These are phyloP conservation scores for Helicoverpa zea DNA, from an alignment of 1,140 invertebrate species.

Conservation along the genomic window DNA sequence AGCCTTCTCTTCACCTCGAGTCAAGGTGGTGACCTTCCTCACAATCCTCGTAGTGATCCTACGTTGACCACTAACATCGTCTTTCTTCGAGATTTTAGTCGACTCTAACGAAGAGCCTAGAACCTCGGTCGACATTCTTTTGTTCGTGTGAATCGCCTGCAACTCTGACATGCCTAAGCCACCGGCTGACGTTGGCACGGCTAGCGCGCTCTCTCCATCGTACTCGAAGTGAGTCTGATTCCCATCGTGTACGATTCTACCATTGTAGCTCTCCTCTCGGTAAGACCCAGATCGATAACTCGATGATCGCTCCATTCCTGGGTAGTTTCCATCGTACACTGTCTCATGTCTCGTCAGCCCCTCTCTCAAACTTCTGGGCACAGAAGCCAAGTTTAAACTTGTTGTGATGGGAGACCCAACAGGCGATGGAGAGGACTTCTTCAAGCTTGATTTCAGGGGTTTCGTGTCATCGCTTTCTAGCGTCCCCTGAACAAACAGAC, in stretches of 20 bases:
- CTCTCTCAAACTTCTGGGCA: constrained; percentile 83
- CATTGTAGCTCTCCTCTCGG: constrained; percentile 81
- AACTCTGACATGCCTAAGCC: constrained; percentile 87
- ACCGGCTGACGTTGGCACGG: constrained; percentile 76
- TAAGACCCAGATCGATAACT: constrained; percentile 80
- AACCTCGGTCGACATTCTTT: constrained; percentile 94
- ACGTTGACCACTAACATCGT: constrained; percentile 89
- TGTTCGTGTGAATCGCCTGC: constrained; percentile 93
- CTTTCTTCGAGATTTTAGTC: constrained; percentile 92
- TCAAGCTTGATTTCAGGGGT: constrained; percentile 86
- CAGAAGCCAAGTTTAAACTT: constrained; percentile 84
- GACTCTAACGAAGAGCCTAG: constrained; percentile 94
- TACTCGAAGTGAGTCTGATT: constrained; percentile 86
- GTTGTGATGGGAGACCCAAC: constrained; percentile 88
- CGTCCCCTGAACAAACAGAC: constrained; percentile 94
- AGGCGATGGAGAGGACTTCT: constrained; percentile 80
- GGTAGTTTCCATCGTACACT: constrained; percentile 84
- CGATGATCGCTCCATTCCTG: constrained; percentile 76
- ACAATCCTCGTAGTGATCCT: constrained; percentile 95
- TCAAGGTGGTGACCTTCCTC: constrained; percentile 96
- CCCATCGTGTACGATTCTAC: constrained; percentile 83
- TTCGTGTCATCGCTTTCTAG: constrained; percentile 88
- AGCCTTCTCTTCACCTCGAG: constrained; percentile 94
- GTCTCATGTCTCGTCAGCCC: constrained; percentile 80
- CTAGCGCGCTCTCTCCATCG: constrained; percentile 80